Conservation (phyloP, 2,797 vertebrate genomes). For the Acanthurus leucopareius region DNA sequence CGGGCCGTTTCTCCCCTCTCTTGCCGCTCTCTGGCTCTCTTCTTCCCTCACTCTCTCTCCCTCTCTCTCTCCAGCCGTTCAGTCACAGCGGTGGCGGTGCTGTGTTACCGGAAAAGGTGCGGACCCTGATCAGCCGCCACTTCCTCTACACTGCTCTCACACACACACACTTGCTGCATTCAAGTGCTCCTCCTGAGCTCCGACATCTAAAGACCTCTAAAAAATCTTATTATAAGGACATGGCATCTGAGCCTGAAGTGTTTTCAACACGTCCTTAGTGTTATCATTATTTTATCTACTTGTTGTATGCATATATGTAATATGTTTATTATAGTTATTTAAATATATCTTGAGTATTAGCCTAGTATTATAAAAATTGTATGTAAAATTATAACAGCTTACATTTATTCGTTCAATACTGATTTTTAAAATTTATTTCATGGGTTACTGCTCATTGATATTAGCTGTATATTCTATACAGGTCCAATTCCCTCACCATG, state of each 20-base stretch:
- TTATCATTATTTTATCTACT: neutral
- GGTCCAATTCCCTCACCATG: too few relatives aligned
- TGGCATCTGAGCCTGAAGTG: neutral
- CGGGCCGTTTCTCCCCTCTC: constrained; percentile 78
- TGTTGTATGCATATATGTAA: too few relatives aligned
- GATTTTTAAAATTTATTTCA: too few relatives aligned
- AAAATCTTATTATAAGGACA: too few relatives aligned
- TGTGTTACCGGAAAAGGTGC: constrained; percentile 91
- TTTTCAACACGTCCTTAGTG: neutral
- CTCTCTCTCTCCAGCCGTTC: constrained; percentile 54
- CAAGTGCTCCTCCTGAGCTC: constrained; percentile 12
- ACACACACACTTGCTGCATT: constrained; percentile 69
- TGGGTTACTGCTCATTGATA: too few relatives aligned
- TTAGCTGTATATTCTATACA: too few relatives aligned
- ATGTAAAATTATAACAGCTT: too few relatives aligned
- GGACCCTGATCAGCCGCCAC: constrained; percentile 87
- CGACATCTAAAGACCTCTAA: neutral
- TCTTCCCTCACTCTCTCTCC: constrained; percentile 34
- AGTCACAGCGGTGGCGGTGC: constrained; percentile 76
- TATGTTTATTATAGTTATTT: too few relatives aligned
- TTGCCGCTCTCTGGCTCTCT: constrained; percentile 71
- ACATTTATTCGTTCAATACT: too few relatives aligned
- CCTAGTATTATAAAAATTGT: too few relatives aligned
- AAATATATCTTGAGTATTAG: too few relatives aligned
- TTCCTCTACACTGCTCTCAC: constrained; percentile 83